These are phyloP conservation scores for Micrasema longulum DNA, from an alignment of 1,140 invertebrate species.

Conservation along the genomic window DNA sequence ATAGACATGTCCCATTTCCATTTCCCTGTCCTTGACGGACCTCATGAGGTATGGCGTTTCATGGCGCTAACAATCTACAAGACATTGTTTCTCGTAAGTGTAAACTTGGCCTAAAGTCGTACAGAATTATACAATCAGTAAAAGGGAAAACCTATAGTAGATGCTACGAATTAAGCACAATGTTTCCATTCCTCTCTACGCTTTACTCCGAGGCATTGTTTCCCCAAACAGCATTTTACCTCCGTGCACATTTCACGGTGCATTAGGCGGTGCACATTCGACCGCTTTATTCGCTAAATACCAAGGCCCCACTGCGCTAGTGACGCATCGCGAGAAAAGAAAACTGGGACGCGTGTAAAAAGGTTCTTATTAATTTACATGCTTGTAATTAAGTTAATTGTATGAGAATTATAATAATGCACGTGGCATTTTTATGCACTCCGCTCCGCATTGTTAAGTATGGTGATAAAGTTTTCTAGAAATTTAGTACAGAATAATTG, in stretches of 20 bases:
- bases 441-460: no score
- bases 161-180: slow-evolving; percentile 25
- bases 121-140: not conserved
- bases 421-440: no score
- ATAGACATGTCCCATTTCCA: not conserved
- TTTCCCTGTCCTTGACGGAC: not conserved
- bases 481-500: no score
- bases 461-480: no score
- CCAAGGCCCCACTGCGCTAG: not conserved
- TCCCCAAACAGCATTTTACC: slow-evolving; percentile 33
- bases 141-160: not conserved
- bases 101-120: not conserved
- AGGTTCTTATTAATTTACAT: no score
- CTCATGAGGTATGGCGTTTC: not conserved
- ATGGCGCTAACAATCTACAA: not conserved
- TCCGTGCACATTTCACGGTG: slow-evolving; percentile 35
- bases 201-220: slow-evolving; percentile 18
- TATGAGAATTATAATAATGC: no score
- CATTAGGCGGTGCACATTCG: slow-evolving; percentile 32
- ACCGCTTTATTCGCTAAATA: slow-evolving; percentile 42
- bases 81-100: not conserved
- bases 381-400: no score
- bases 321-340: not conserved
- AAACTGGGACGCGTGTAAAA: not conserved
- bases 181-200: slow-evolving; percentile 17